Evolutionary conservation across 23 tunicate species (phyloP).

Genomic region (Ascidia mentula): DNA sequence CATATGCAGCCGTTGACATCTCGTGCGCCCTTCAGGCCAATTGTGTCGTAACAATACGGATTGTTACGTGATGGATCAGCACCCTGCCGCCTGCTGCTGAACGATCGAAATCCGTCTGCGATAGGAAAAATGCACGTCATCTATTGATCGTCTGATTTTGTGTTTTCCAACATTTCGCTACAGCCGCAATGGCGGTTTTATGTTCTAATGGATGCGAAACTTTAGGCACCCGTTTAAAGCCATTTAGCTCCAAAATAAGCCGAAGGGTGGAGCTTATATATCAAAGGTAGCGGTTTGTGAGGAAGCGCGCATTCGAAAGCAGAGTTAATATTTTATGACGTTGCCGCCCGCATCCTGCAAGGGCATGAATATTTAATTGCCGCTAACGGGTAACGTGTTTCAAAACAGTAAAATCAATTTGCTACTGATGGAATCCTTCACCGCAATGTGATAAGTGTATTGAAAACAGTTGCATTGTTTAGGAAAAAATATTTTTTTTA

Average conservation of each 20-base stretch:
- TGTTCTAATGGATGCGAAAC: no score
- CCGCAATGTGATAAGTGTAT: no score
- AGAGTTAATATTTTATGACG: not conserved
- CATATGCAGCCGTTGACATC: not conserved
- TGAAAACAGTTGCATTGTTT: no score
- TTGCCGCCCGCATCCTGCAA: not conserved
- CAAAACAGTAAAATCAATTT: slow-evolving; percentile 1
- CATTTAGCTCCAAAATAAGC: no score
- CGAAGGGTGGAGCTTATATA: no score
- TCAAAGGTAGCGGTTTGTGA: no score
- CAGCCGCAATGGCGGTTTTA: no score
- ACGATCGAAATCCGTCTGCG: not conserved
- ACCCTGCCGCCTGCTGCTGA: not conserved
- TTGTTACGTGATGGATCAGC: not conserved
- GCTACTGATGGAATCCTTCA: no score
- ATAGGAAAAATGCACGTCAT: not conserved
- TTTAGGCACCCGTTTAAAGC: no score
- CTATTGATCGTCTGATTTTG: not conserved
- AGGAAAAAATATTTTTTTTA: no score
- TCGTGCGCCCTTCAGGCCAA: slow-evolving; percentile 3
- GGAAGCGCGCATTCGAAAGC: not conserved
- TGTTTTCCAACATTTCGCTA: no score
- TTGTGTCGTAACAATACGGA: not conserved
- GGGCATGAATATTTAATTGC: not conserved
- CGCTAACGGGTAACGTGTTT: not conserved